Percentiles rank a stretch among this genome's conserved stretches.
phyloP scores from a whole-genome alignment of 1,140 invertebrate species.

The Metopolophium dirhodum region DNA sequence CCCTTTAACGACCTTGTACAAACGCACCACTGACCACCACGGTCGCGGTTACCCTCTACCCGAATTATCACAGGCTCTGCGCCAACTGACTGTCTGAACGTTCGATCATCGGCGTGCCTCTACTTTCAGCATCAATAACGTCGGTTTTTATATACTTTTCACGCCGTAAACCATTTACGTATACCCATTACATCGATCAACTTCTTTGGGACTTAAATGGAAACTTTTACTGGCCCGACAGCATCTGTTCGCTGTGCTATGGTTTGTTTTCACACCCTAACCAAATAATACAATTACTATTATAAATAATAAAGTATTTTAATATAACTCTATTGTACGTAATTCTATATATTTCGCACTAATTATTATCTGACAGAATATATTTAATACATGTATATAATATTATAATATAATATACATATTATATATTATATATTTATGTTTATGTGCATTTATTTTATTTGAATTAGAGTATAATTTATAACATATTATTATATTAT shows the following conservation, averaged over 20 bases:
- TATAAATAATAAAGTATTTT: not conserved
- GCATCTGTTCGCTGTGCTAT: not conserved
- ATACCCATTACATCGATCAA: not conserved
- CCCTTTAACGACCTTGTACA: not conserved
- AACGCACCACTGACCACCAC: not conserved
- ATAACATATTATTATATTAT: too few species aligned
- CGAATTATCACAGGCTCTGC: not conserved
- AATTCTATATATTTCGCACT: not conserved
- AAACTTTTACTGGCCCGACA: not conserved
- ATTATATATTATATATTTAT: too few species aligned
- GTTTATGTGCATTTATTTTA: too few species aligned
- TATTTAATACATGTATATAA: not conserved
- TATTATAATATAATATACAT: too few species aligned
- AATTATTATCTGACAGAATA: not conserved
- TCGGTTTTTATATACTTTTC: not conserved
- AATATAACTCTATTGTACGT: not conserved
- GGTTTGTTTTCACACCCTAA: not conserved
- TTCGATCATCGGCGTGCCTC: not conserved
- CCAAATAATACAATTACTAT: not conserved
- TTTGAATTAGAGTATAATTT: too few species aligned
- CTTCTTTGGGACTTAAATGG: not conserved
- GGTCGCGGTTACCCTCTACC: not conserved
- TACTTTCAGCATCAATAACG: not conserved
- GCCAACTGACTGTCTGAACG: not conserved
- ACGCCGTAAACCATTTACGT: not conserved